Evolutionary conservation across 2,797 vertebrate species (phyloP), one percentile per base, ranked within the genome.

Genomic region (Peromyscus aztecus): DNA sequence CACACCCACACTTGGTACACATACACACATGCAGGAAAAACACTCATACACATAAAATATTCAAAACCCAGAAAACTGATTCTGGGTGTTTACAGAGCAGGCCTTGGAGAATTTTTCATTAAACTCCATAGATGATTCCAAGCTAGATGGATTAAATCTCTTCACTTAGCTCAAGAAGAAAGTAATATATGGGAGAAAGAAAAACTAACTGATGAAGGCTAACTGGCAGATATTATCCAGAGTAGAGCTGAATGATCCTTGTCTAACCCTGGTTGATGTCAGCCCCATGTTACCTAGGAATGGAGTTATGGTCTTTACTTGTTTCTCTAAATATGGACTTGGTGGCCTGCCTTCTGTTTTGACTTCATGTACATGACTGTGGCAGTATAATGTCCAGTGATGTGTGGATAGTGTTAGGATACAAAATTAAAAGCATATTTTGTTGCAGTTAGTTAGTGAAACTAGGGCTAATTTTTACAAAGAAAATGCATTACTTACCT

Each of bases 61-160:
- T 82, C 80, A 61, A 82, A 82, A 24, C 23, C 57, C n/a, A 17
- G n/a, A 89, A 94, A 94, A 85, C 27, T 88, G 73, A 73, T 93
- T 91, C 17, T 85, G 0, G 37, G 43, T 34, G 23, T 75, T 84
- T 84, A 16, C 1, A 40, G 52, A 81, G 3, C 90, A 31, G 27
- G n/a, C 43, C 13, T 16, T 91, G 4, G 4, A 92, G 52, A 67
- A 81, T 95, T 89, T 89, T 73, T 75, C 37, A 34, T 55, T 29
- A 86, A 76, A 61, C 12, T 63, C 11, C 19, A 3, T 86, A 80
- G 46, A 59, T 86, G 31, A 69, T 92, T 12, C 73, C 76, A 29
- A 76, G 8, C 5, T 81, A 63, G 13, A 69, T 73, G 11, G 46
- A 2, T 31, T 89, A 86, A n/a, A 84, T 69, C 24, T 65, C 49